Conservation (phyloP, 2,888 invertebrate species). For the Eilema caniola region DNA sequence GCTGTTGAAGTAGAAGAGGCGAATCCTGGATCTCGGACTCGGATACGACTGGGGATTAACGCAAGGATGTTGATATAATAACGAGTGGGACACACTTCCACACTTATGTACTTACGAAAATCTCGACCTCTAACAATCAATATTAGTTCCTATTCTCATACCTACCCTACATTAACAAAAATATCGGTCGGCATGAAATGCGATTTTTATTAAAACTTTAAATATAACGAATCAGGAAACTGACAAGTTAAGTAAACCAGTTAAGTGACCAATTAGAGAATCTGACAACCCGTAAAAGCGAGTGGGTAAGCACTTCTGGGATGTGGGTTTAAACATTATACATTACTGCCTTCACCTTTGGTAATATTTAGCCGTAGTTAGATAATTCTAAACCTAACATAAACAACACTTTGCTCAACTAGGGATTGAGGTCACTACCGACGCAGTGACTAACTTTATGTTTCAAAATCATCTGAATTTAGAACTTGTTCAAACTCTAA, state of each 20-base stretch:
- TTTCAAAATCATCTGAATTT: slow-evolving; percentile 6
- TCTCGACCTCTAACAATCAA: no score
- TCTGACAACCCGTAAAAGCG: background rate
- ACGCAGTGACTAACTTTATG: slow-evolving; percentile 8
- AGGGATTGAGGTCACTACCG: slow-evolving; percentile 2
- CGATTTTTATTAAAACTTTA: background rate
- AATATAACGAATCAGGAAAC: background rate
- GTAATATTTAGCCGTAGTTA: background rate
- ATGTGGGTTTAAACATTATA: background rate
- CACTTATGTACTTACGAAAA: no score
- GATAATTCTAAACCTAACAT: background rate
- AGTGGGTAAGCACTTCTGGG: background rate
- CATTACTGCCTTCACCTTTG: background rate
- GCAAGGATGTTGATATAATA: no score
- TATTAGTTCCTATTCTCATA: no score
- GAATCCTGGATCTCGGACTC: no score
- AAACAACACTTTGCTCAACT: slow-evolving; percentile 1
- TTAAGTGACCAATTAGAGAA: background rate
- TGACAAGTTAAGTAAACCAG: background rate
- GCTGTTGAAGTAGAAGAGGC: no score
- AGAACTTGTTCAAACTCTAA: slow-evolving; percentile 19
- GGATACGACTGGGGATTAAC: no score
- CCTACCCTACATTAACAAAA: no score
- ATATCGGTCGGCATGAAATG: no score
- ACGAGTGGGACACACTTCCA: no score